Conservation (phyloP, 2,888 invertebrate genomes). For the Dichetophora obliterata region DNA sequence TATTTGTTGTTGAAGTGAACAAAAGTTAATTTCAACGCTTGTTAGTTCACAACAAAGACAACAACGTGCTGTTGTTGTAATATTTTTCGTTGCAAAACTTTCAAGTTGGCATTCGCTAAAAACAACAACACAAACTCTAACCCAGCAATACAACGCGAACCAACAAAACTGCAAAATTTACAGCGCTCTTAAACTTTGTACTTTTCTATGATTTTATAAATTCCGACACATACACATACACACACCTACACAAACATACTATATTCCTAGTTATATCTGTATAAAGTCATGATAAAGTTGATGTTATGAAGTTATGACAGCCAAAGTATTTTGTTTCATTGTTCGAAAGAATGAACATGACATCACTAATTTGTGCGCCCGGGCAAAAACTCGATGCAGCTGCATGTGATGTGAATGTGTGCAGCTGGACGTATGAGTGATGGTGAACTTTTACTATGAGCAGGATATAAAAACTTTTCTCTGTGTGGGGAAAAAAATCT, state of each 20-base stretch:
- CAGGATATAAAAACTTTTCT: too few relatives aligned
- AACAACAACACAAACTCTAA: background rate
- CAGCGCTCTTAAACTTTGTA: slow-evolving; percentile 1
- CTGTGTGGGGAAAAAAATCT: too few relatives aligned
- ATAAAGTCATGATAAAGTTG: background rate
- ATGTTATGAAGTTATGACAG: slow-evolving; percentile 8
- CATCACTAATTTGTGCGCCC: background rate
- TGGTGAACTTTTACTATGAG: background rate
- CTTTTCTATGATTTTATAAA: background rate
- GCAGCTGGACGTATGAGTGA: slow-evolving; percentile 11
- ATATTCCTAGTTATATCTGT: background rate
- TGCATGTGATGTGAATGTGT: background rate
- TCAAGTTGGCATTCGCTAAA: background rate
- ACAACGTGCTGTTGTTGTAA: background rate
- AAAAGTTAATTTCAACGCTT: slow-evolving; percentile 22
- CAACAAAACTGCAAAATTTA: background rate
- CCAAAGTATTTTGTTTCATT: background rate
- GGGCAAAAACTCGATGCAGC: background rate
- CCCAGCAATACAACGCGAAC: background rate
- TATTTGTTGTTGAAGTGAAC: background rate
- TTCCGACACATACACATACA: background rate
- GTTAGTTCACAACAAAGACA: background rate
- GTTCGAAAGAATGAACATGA: slow-evolving; percentile 10
- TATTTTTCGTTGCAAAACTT: background rate
- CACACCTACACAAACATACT: background rate